Conservation (phyloP, 2,113 vertebrate genomes). For the Acrocephalus arundinaceus region DNA sequence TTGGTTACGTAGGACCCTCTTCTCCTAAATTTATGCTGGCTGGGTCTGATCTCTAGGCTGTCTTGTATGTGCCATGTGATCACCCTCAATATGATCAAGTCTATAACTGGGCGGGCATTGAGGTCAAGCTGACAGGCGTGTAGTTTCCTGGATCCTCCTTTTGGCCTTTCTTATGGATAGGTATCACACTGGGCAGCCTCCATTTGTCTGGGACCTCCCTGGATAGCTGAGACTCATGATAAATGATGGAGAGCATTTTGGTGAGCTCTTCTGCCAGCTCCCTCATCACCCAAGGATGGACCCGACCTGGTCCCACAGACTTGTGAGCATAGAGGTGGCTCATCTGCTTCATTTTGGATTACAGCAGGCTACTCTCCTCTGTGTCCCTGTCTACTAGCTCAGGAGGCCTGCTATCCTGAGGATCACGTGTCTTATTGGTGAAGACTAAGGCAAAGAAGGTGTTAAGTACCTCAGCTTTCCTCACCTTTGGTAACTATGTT, state of each 20-base stretch:
- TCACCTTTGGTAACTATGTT: neutral
- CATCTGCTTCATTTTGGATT: neutral
- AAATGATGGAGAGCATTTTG: neutral
- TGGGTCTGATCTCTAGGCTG: neutral
- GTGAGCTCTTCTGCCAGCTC: neutral
- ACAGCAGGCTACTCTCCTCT: neutral
- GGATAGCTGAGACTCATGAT: neutral
- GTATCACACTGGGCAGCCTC: no score
- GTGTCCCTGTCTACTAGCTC: neutral
- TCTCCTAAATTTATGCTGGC: neutral
- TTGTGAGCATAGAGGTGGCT: neutral
- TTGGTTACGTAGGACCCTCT: fast-evolving
- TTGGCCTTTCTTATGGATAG: neutral
- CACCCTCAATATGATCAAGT: neutral
- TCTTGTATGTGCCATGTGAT: neutral
- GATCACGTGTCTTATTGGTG: neutral
- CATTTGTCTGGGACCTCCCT: neutral
- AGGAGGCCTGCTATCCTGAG: neutral
- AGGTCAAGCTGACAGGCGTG: neutral
- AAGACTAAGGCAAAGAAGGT: neutral
- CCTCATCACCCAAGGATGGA: neutral
- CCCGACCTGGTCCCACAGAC: fast-evolving
- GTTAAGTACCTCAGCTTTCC: neutral
- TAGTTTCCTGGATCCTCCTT: neutral
- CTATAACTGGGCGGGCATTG: neutral